These are phyloP conservation scores for Teleopsis dalmanni DNA, from an alignment of 1,140 invertebrate species.

Conservation along the genomic window DNA sequence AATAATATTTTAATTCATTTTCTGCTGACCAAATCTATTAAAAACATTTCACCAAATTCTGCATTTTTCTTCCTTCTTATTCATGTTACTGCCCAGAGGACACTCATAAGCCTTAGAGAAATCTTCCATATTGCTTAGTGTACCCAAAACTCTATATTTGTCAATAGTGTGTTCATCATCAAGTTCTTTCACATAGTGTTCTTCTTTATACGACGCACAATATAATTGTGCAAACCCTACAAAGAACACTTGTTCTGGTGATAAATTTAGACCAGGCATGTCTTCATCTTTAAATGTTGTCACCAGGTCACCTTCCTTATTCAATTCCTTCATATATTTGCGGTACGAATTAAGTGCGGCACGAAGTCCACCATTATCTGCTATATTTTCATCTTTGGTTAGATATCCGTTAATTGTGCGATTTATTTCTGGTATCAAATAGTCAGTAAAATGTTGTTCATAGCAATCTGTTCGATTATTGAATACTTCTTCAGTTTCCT, in stretches of 20 bases:
- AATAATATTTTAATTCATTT: too few relatives aligned
- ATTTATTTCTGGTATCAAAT: conserved; percentile 47
- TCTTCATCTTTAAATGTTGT: conserved; percentile 48
- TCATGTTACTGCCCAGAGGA: conserved; percentile 51
- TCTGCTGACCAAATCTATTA: too few relatives aligned
- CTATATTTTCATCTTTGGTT: conserved; percentile 63
- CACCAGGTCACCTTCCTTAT: too few relatives aligned
- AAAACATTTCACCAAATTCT: too few relatives aligned
- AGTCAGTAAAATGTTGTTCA: conserved; percentile 57
- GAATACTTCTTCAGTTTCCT: conserved; percentile 25
- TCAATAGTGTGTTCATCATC: conserved; percentile 28
- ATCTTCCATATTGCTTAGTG: conserved; percentile 57
- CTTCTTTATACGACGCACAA: conserved; percentile 29
- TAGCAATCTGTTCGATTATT: conserved; percentile 59
- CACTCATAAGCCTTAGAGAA: conserved; percentile 62
- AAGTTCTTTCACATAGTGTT: conserved; percentile 33
- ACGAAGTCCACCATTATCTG: conserved; percentile 80
- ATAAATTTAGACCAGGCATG: conserved; percentile 74
- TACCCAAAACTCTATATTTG: conserved; percentile 54
- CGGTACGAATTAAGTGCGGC: conserved; percentile 78
- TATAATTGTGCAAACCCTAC: conserved; percentile 75
- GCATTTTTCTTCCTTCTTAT: conserved; percentile 48
- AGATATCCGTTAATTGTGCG: conserved; percentile 50
- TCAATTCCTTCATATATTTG: conserved; percentile 21
- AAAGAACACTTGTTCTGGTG: conserved; percentile 83